Percentiles rank a stretch among this genome's conserved stretches.
Evolutionary conservation across 2,888 invertebrate genomes (phyloP).

Genomic region (Keiferia lycopersicella): DNA sequence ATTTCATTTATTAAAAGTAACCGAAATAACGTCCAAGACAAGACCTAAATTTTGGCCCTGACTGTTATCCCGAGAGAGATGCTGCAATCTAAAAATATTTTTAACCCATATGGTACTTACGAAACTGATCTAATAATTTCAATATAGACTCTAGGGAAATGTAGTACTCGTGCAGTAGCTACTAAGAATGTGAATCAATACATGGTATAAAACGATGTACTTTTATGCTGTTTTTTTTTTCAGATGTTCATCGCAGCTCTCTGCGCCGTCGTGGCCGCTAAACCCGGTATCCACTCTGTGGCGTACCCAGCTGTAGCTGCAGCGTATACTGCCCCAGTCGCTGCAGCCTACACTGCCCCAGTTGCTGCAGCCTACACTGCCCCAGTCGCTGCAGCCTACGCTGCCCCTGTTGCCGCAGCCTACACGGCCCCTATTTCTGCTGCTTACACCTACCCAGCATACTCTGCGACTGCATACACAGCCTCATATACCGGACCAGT

Average conservation of each 20-base stretch:
- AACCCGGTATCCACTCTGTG: constrained; percentile 64
- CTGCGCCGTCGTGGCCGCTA: constrained; percentile 64
- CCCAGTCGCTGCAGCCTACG: constrained; percentile 49
- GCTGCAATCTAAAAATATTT: too few relatives aligned
- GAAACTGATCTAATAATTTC: too few relatives aligned
- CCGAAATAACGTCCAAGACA: neutral
- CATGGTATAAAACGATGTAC: too few relatives aligned
- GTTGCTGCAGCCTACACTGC: constrained; percentile 63
- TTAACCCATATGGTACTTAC: too few relatives aligned
- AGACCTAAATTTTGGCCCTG: neutral
- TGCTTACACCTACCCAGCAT: constrained; percentile 29
- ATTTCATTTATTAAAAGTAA: neutral
- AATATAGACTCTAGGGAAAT: too few relatives aligned
- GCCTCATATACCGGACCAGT: constrained; percentile 14
- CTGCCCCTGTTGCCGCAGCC: constrained; percentile 48
- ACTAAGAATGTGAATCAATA: neutral
- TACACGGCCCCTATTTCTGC: constrained; percentile 38
- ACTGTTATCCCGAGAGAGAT: too few relatives aligned
- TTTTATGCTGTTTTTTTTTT: neutral
- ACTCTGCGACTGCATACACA: constrained; percentile 13
- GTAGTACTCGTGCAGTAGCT: neutral
- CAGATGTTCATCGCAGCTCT: constrained; percentile 66
- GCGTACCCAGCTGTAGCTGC: constrained; percentile 29
- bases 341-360: constrained; percentile 56
- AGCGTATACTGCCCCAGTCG: constrained; percentile 40